These are phyloP conservation scores for Oikopleura dioica DNA, from an alignment of 23 tunicate genomes.

Conservation along the genomic window DNA sequence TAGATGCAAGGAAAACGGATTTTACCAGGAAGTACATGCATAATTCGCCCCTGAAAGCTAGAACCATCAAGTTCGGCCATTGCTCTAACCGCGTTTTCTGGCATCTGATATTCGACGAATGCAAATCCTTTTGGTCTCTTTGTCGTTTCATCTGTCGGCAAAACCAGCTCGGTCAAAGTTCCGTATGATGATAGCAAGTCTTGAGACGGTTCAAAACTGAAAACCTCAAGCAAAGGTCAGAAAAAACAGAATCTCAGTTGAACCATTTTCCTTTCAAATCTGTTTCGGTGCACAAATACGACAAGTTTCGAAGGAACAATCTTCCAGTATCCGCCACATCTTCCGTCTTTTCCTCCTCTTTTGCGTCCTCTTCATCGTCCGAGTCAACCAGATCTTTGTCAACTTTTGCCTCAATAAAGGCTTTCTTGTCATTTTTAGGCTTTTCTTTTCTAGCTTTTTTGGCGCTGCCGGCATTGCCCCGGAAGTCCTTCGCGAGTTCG, in stretches of 20 bases:
- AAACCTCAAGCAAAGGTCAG: too few relatives aligned
- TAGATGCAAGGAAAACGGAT: conserved; percentile 10
- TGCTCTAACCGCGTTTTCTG: conserved; percentile 46
- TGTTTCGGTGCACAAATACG: conserved; percentile 41
- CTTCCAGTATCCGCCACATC: conserved; percentile 63
- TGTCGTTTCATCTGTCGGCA: conserved; percentile 30
- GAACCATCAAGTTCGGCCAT: conserved; percentile 43
- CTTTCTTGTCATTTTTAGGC: background rate
- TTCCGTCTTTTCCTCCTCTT: conserved; percentile 17
- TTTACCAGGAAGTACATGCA: conserved; percentile 60
- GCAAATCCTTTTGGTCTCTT: conserved; percentile 46
- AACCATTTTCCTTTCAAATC: conserved; percentile 33
- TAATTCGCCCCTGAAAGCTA: conserved; percentile 58
- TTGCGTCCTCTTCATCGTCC: background rate
- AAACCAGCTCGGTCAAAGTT: conserved; percentile 24
- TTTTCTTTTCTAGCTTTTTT: conserved; percentile 6
- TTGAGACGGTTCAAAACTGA: too few relatives aligned
- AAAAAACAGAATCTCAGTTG: too few relatives aligned
- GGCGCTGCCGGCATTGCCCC: conserved; percentile 14
- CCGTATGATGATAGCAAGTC: too few relatives aligned
- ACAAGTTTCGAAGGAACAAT: conserved; percentile 47
- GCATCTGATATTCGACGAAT: conserved; percentile 38
- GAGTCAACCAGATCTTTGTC: conserved; percentile 10
- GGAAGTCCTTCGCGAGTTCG: conserved; percentile 40
- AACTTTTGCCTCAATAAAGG: background rate